Percentiles rank a stretch among this genome's conserved stretches.
phyloP scores from a whole-genome alignment of 1,140 invertebrate genomes.

The Diorhabda elongata region DNA sequence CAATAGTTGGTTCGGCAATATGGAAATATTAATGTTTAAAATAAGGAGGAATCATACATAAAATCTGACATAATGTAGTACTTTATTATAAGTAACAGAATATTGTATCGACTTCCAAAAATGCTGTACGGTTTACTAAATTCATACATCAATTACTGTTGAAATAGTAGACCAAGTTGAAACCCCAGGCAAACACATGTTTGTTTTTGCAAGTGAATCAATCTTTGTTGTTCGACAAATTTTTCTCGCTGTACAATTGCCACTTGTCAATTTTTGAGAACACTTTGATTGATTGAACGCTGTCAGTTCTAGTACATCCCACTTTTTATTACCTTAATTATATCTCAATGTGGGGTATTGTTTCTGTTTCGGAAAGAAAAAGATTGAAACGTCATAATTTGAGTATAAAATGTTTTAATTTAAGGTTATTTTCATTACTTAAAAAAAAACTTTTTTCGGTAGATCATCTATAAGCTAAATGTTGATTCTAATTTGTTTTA shows the following conservation, averaged over 20 bases:
- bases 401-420: no score
- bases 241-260: conserved; percentile 7
- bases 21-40: no score
- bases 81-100: no score
- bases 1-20: no score
- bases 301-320: not conserved
- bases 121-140: not conserved
- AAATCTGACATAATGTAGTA: no score
- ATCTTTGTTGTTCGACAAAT: conserved; percentile 1
- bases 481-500: no score
- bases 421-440: no score
- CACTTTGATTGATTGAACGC: conserved; percentile 6
- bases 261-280: conserved; percentile 12
- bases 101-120: not conserved
- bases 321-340: conserved; percentile 12
- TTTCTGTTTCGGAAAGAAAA: no score
- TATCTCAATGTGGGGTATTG: not conserved
- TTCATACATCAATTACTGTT: not conserved
- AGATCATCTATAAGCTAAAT: no score
- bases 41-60: no score
- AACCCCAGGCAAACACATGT: not conserved
- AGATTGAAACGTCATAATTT: no score
- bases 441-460: no score
- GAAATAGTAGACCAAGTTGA: not conserved
- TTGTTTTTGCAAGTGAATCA: conserved; percentile 7